These are phyloP conservation scores for Serripes groenlandicus DNA, from an alignment of 2,888 invertebrate genomes.

Conservation along the genomic window DNA sequence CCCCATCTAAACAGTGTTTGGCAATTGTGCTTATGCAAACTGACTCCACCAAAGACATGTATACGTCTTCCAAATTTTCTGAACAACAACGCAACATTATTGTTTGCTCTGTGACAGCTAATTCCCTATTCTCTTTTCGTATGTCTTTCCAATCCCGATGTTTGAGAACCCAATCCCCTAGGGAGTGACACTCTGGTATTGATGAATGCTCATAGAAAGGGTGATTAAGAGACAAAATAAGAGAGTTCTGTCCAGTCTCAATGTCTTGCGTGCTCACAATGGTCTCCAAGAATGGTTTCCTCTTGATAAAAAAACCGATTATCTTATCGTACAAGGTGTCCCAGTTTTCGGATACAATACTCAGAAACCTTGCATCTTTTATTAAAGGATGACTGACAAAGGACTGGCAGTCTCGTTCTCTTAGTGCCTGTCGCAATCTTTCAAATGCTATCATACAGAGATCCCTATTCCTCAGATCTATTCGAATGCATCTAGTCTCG, in stretches of 20 bases:
- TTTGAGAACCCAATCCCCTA: background rate
- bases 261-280: background rate
- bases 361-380: background rate
- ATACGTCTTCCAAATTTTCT: slow-evolving; percentile 6
- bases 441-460: background rate
- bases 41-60: background rate
- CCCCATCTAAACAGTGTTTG: background rate
- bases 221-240: background rate
- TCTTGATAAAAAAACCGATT: background rate
- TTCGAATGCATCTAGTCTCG: background rate
- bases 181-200: background rate
- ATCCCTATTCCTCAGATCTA: background rate
- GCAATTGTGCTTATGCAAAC: background rate
- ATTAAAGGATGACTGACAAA: slow-evolving; percentile 8
- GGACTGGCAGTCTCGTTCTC: background rate
- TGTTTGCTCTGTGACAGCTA: background rate
- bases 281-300: background rate
- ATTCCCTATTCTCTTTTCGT: background rate
- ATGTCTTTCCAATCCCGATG: background rate
- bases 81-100: background rate
- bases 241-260: background rate
- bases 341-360: background rate
- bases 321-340: background rate
- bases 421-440: background rate
- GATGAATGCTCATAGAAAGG: slow-evolving; percentile 2